Evolutionary conservation across 2,888 invertebrate genomes (phyloP), one percentile per base, ranked within the genome.

Genomic region (Hipparchia sbordonii): DNA sequence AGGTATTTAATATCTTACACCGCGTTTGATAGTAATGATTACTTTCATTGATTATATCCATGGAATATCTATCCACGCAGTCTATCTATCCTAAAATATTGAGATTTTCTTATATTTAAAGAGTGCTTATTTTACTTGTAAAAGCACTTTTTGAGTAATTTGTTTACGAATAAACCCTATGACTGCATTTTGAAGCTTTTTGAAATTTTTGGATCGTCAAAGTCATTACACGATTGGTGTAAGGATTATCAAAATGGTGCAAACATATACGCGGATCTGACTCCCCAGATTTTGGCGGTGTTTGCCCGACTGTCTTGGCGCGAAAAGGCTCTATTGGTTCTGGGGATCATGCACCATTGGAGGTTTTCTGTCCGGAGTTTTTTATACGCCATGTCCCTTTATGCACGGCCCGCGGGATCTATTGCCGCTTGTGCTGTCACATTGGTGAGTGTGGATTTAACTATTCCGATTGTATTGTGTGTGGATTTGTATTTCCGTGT

Each of bases 261-360:
- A 7, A 76, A 75, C 74, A 77, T 78, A 77, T 67, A 72, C 33
- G 63, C 48, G 60, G 63, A 76, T 73, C 75, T 77, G 74, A 77
- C 77, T 84, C 77, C 85, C 71, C 89, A 90, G 90, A 86, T 72
- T 69, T 54, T 86, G 67, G 75, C 78, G 77, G 78, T 73, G 77
- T 83, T 84, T 76, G 77, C 79, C 72, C 78, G 80, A 54, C 72
- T 84, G 73, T 78, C 77, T 46, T 89, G 87, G 88, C 80, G 73
- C 69, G 77, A 84, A 74, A 85, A 83, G 78, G 82, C 82, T 78
- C 79, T 78, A 73, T 84, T 80, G 77, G 77, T 89, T 73, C 78
- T 85, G 76, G 75, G 78, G 57, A 77, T 85, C 76, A 74, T 85
- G 71, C 81, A 80, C 66, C 82, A 85, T 76, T 87, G 89, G 87